Conservation (phyloP, 2,888 invertebrate genomes). For the Cylloceria caligata region DNA sequence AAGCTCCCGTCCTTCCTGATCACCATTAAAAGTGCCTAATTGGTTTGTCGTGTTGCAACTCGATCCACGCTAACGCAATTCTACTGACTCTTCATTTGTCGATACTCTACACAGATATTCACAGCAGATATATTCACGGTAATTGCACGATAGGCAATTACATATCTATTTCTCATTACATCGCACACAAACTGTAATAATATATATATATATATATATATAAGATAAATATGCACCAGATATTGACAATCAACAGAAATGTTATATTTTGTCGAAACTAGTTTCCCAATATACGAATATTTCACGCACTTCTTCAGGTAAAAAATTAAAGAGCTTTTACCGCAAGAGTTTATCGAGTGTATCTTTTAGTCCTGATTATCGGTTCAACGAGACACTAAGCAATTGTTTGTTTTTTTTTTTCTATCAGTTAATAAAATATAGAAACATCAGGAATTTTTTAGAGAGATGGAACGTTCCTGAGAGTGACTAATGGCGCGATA, state of each 20-base stretch:
- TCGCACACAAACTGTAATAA: background rate
- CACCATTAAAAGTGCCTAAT: conserved; percentile 76
- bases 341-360: background rate
- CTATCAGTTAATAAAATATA: background rate
- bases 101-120: too few relatives aligned
- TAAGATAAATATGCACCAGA: too few relatives aligned
- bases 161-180: background rate
- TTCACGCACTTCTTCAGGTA: background rate
- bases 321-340: background rate
- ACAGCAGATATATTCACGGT: background rate
- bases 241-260: too few relatives aligned
- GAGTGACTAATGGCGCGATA: background rate
- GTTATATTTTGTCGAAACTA: too few relatives aligned
- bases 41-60: conserved; percentile 74
- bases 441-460: background rate
- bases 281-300: background rate
- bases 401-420: background rate
- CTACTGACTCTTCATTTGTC: background rate
- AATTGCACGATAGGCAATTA: background rate
- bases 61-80: conserved; percentile 36
- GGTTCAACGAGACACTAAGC: too few relatives aligned
- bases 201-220: background rate
- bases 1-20: conserved; percentile 65
- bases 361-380: background rate
- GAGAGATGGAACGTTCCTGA: background rate